Conservation (phyloP, 2,113 vertebrate species). For the Mionectes macconnelli region DNA sequence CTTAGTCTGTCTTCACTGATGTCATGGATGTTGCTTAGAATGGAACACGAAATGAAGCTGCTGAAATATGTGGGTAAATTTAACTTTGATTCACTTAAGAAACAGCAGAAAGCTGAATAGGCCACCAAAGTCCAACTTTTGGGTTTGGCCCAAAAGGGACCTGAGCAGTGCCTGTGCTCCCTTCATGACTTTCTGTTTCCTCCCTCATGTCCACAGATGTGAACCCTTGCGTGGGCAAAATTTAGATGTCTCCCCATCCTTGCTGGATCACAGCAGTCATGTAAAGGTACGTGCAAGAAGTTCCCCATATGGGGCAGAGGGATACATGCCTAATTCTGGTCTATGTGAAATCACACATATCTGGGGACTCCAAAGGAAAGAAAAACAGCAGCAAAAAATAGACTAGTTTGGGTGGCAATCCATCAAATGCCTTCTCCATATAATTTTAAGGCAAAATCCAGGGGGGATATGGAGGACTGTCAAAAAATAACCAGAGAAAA, state of each 20-base stretch:
- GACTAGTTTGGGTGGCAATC: background rate
- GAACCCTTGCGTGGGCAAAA: background rate
- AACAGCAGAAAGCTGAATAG: background rate
- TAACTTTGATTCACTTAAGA: background rate
- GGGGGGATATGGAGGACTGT: rapidly evolving
- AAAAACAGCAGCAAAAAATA: background rate
- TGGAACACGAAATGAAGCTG: background rate
- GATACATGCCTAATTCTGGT: rapidly evolving
- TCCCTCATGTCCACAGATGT: background rate
- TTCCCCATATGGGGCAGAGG: background rate
- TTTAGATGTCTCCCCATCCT: background rate
- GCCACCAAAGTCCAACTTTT: background rate
- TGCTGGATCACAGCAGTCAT: background rate
- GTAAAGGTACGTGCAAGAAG: background rate
- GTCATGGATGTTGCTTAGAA: background rate
- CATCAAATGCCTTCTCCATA: background rate
- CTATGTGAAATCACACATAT: background rate
- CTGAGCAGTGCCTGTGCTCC: background rate
- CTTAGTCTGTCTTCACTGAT: background rate
- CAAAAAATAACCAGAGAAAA: background rate
- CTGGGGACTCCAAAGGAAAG: background rate
- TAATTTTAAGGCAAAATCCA: background rate
- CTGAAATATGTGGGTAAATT: background rate
- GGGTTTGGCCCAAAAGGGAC: background rate
- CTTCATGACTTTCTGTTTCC: background rate